Percentiles rank a stretch among this genome's conserved stretches.
These are phyloP conservation scores for Synergus umbraculus DNA, from an alignment of 2,888 invertebrate genomes.

Conservation along the genomic window DNA sequence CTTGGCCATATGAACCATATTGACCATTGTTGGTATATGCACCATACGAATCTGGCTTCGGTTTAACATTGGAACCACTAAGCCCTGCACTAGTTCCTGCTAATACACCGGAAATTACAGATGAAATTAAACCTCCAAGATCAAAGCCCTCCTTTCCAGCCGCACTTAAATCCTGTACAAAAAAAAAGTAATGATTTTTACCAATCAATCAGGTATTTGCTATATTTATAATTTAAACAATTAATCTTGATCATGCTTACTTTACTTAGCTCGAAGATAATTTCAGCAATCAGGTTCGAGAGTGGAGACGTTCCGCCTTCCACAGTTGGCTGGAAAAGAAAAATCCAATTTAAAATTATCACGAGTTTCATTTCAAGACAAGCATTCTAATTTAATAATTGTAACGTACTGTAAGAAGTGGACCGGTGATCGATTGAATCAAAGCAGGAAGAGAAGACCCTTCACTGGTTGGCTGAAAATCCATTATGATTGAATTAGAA, in stretches of 20 bases:
- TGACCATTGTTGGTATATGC: conserved; percentile 45
- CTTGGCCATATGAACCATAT: conserved; percentile 51
- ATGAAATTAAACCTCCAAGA: conserved; percentile 65
- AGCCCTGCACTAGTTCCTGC: conserved; percentile 71
- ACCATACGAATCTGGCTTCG: conserved; percentile 43
- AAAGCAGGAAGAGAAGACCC: conserved; percentile 65
- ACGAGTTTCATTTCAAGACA: conserved; percentile 4
- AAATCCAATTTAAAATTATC: conserved; percentile 38
- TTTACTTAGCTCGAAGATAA: conserved; percentile 68
- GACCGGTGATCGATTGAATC: conserved; percentile 60
- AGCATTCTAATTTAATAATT: conserved; percentile 12
- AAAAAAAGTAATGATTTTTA: conserved; percentile 27
- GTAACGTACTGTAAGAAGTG: conserved; percentile 66
- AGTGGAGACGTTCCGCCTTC: conserved; percentile 67
- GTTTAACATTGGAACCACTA: conserved; percentile 55
- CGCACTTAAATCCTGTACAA: conserved; percentile 61
- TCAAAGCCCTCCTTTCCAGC: conserved; percentile 61
- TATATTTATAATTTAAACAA: conserved; percentile 12
- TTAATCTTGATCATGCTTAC: conserved; percentile 59
- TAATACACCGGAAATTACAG: conserved; percentile 69
- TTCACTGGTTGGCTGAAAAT: conserved; percentile 62
- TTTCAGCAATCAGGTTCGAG: conserved; percentile 65
- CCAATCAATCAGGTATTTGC: conserved; percentile 8
- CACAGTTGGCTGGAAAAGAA: conserved; percentile 63
- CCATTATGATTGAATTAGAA: not conserved